Evolutionary conservation across 1,140 invertebrate species (phyloP).

Genomic region (Triops longicaudatus): DNA sequence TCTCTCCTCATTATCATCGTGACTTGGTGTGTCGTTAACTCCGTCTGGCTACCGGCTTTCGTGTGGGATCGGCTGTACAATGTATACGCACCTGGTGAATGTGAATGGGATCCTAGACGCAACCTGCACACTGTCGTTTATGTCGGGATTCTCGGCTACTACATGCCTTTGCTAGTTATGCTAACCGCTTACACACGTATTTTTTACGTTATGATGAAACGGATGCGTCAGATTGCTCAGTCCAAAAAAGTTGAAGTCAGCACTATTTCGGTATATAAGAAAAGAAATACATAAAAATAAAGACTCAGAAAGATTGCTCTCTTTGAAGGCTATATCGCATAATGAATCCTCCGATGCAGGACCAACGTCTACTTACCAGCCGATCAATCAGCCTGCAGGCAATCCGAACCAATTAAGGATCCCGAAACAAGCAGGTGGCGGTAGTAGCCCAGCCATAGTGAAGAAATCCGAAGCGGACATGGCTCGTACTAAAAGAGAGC

Average conservation of each 20-base stretch:
- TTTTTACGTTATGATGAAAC: slow-evolving; percentile 34
- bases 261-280: background rate
- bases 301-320: background rate
- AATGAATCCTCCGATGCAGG: background rate
- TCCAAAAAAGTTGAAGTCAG: slow-evolving; percentile 22
- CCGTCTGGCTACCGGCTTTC: slow-evolving; percentile 38
- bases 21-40: slow-evolving; percentile 36
- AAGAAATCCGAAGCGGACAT: slow-evolving; percentile 29
- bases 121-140: slow-evolving; percentile 37
- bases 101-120: slow-evolving; percentile 38
- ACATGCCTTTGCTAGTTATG: slow-evolving; percentile 37
- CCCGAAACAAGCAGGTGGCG: slow-evolving; percentile 8
- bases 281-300: background rate
- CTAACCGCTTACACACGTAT: slow-evolving; percentile 37
- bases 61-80: slow-evolving; percentile 36
- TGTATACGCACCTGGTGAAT: slow-evolving; percentile 31
- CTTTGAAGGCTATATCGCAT: background rate
- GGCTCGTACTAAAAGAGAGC: slow-evolving; percentile 29
- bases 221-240: slow-evolving; percentile 30
- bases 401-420: background rate
- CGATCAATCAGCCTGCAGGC: background rate
- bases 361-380: background rate
- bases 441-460: background rate
- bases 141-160: slow-evolving; percentile 39
- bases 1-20: slow-evolving; percentile 33